Evolutionary conservation across 2,888 invertebrate genomes (phyloP), one percentile per base, ranked within the genome.

Genomic region (Aphodius sticticus): DNA sequence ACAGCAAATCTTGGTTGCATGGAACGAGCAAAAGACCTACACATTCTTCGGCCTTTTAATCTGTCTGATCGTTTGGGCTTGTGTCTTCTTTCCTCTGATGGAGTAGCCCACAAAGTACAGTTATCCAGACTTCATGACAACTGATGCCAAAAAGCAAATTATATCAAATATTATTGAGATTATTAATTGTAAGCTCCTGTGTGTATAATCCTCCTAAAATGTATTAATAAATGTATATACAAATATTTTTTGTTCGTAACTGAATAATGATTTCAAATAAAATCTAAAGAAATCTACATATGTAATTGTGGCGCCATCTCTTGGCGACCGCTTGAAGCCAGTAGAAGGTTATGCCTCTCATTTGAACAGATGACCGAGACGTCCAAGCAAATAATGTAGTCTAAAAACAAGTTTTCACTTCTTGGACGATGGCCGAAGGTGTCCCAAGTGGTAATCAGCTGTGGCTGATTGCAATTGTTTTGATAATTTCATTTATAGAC

Each of bases 21-120:
- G 91, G 91, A 90, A 91, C 82, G 86, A 83, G 38, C 88, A 88
- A 76, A 89, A 89, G 76, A 87, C 90, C 3, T 89, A 86, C 76
- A 85, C 87, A 6, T 89, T 91, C 85, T 79, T 89, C 2, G 83
- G 85, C 6, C 84, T 91, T 69, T 79, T 89, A 12, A 78, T 87
- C 2, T 87, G 89, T 26, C 88, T 91, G 69, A 77, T 90, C 26
- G 81, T 90, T 16, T 91, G 91, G 91, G 90, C 89, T 5, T 85
- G 87, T 36, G 85, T 91, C n/a, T 91, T 89, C 84, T 91, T 91
- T 80, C 89, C 91, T 6, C 81, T 87, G 26, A 79, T 86, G 69
- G 78, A 80, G 74, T 80, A 75, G 12, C 53, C 53, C 53, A 12
- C 53, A 76, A 70, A 75, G 26, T 26, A 77, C 37, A 69, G 35